These are phyloP conservation scores for Antedon mediterranea DNA, from an alignment of 53 echinoderm and acorn worm genomes.

Conservation along the genomic window DNA sequence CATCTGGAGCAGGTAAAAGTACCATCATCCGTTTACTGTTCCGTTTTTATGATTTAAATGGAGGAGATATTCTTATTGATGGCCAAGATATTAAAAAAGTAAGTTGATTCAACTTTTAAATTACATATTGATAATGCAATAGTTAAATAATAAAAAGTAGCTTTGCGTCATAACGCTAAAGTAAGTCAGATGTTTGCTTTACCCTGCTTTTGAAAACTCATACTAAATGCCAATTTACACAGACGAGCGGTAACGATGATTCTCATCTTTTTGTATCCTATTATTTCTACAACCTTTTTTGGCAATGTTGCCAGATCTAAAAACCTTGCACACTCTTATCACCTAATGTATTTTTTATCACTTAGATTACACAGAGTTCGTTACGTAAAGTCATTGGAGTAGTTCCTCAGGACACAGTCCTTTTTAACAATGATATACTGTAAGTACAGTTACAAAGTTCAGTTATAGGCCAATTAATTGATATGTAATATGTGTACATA, in stretches of 20 bases:
- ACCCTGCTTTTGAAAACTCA: too few relatives aligned
- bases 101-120: background rate
- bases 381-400: slow-evolving; percentile 86
- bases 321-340: slow-evolving; percentile 7
- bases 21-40: slow-evolving; percentile 80
- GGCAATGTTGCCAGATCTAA: too few relatives aligned
- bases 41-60: slow-evolving; percentile 79
- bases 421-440: slow-evolving; percentile 91
- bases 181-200: too few relatives aligned
- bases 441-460: slow-evolving; percentile 11
- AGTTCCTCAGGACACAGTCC: slow-evolving; percentile 92
- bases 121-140: background rate
- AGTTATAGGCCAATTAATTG: too few relatives aligned
- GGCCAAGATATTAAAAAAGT: slow-evolving; percentile 75
- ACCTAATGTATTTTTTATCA: background rate
- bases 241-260: too few relatives aligned
- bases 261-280: too few relatives aligned
- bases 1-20: slow-evolving; percentile 87
- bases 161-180: too few relatives aligned
- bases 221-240: too few relatives aligned
- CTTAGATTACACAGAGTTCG: slow-evolving; percentile 56
- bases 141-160: too few relatives aligned
- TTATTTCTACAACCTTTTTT: too few relatives aligned
- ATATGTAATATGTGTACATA: too few relatives aligned
- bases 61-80: slow-evolving; percentile 53